phyloP scores from a whole-genome alignment of 2,888 invertebrate species.

The Andricus curvator region DNA sequence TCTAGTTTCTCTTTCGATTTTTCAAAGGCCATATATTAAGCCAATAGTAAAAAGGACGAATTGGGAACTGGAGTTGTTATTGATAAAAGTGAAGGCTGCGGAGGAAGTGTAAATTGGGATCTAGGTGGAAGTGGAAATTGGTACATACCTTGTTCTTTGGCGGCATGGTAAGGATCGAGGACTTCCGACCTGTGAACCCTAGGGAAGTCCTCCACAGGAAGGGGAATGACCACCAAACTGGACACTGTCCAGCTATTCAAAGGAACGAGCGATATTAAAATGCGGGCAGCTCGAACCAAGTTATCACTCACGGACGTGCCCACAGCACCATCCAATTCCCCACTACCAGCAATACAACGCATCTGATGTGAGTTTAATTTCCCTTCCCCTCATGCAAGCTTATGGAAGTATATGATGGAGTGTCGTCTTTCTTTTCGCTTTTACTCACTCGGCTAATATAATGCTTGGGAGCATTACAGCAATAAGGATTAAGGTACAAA shows the following conservation, averaged over 20 bases:
- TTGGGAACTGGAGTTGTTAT: not conserved
- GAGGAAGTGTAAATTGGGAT: not conserved
- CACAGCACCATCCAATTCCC: constrained; percentile 64
- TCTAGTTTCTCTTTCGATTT: not conserved
- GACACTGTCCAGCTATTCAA: constrained; percentile 61
- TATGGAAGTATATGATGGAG: constrained; percentile 18
- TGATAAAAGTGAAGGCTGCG: not conserved
- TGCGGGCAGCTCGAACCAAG: constrained; percentile 66
- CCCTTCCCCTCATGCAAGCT: constrained; percentile 29
- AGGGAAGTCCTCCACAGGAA: constrained; percentile 7
- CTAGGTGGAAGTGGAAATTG: not conserved
- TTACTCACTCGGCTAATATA: constrained; percentile 42
- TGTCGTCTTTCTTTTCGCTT: constrained; percentile 20
- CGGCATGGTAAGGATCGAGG: constrained; percentile 58
- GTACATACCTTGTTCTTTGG: constrained; percentile 67
- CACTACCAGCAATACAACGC: constrained; percentile 49
- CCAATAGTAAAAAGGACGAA: not conserved
- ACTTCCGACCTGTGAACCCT: constrained; percentile 18
- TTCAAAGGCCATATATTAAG: not conserved
- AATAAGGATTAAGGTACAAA: constrained; percentile 60
- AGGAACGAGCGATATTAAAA: constrained; percentile 68
- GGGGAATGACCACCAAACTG: constrained; percentile 56
- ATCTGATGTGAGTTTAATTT: constrained; percentile 36
- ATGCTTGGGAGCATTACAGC: constrained; percentile 23
- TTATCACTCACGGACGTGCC: constrained; percentile 66